Percentiles rank a stretch among this genome's conserved stretches.
phyloP scores from a whole-genome alignment of 1,140 invertebrate genomes.

The Drosophila nigrodunni region DNA sequence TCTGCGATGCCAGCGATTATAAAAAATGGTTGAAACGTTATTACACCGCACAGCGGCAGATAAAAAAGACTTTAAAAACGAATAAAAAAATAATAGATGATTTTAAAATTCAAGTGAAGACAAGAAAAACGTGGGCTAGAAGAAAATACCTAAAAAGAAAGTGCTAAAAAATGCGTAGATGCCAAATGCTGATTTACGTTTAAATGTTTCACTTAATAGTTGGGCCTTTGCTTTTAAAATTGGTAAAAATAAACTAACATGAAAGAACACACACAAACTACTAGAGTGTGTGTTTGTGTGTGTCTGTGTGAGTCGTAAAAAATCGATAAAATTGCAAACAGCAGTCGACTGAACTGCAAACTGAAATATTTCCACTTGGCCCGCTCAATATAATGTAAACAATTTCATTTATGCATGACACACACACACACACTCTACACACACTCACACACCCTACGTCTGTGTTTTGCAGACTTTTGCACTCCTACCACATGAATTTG shows the following conservation, averaged over 20 bases:
- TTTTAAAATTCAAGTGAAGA: background rate
- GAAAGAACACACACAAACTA: conserved; percentile 1
- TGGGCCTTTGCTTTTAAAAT: conserved; percentile 49
- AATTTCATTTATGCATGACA: conserved; percentile 56
- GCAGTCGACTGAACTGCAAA: background rate
- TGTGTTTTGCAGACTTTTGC: background rate
- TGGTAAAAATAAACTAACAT: conserved; percentile 43
- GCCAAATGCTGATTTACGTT: conserved; percentile 1
- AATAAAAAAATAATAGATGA: conserved; percentile 4
- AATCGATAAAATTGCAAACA: conserved; percentile 70
- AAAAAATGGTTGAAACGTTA: conserved; percentile 4
- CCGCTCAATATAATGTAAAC: conserved; percentile 57
- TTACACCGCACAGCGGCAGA: too few species aligned
- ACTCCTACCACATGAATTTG: conserved; percentile 8
- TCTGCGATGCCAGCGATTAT: background rate
- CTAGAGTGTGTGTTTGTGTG: background rate
- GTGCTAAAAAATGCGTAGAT: background rate
- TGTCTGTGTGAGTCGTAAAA: conserved; percentile 53
- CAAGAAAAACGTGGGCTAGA: background rate
- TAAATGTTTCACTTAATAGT: conserved; percentile 20
- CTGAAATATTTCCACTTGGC: conserved; percentile 4
- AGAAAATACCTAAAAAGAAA: conserved; percentile 1
- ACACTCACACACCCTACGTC: too few species aligned
- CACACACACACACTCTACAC: conserved; percentile 2
- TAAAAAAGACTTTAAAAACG: conserved; percentile 6